These are phyloP conservation scores for Hipparchia semele DNA, from an alignment of 2,888 invertebrate genomes.

Conservation along the genomic window DNA sequence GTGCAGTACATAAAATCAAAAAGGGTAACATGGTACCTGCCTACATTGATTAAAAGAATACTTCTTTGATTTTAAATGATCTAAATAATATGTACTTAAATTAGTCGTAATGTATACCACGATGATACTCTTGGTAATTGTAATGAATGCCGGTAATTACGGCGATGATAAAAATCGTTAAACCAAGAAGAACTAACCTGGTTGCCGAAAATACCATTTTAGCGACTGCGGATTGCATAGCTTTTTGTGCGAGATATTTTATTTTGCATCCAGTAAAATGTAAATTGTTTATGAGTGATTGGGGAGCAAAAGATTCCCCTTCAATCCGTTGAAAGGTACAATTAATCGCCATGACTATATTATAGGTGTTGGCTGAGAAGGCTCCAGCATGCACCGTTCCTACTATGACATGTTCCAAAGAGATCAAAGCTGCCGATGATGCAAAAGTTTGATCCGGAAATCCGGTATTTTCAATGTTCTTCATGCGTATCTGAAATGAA, in stretches of 20 bases:
- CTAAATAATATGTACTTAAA: too few relatives aligned
- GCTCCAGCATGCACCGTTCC: conserved; percentile 84
- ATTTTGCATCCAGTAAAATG: conserved; percentile 84
- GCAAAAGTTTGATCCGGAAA: conserved; percentile 85
- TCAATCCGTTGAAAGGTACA: conserved; percentile 84
- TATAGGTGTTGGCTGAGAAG: conserved; percentile 86
- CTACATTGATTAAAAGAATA: too few relatives aligned
- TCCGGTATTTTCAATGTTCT: conserved; percentile 82
- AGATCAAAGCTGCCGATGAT: conserved; percentile 84
- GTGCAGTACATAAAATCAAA: too few relatives aligned
- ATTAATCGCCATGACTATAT: conserved; percentile 84
- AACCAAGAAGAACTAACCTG: conserved; percentile 65
- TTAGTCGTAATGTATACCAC: too few relatives aligned
- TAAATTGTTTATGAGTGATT: conserved; percentile 84
- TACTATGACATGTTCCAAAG: conserved; percentile 77
- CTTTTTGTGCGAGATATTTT: conserved; percentile 75
- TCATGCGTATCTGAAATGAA: conserved; percentile 84
- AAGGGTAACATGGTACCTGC: too few relatives aligned
- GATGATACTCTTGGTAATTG: too few relatives aligned
- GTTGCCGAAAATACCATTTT: conserved; percentile 86
- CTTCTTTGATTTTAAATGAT: too few relatives aligned
- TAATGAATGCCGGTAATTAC: too few relatives aligned
- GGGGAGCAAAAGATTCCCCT: conserved; percentile 85
- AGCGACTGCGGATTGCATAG: conserved; percentile 85
- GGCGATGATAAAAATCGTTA: too few relatives aligned